A percentile compares a stretch with the other conserved stretches of the same genome.
Evolutionary conservation across 2,888 invertebrate genomes (phyloP).

Genomic region (Leptogaster cylindrica): DNA sequence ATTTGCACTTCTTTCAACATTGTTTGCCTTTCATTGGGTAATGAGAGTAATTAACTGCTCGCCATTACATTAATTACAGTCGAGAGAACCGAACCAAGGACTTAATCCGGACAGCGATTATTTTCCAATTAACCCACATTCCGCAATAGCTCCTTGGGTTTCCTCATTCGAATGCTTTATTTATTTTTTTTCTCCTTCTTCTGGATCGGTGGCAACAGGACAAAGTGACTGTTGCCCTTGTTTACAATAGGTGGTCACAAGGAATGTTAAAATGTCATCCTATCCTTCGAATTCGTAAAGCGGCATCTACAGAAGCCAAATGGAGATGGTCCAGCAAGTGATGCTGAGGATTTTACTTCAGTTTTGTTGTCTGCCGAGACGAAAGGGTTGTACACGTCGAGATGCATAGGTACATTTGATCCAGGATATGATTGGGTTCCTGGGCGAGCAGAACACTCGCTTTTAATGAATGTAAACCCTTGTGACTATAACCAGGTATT

Average conservation of each 20-base stretch:
- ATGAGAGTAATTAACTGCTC: slow-evolving; percentile 36
- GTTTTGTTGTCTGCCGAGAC: too few relatives aligned
- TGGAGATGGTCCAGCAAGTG: slow-evolving; percentile 43
- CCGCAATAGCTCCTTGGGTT: background rate
- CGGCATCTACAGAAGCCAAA: slow-evolving; percentile 39
- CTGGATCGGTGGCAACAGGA: slow-evolving; percentile 13
- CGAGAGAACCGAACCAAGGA: slow-evolving; percentile 23
- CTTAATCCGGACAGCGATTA: slow-evolving; percentile 43
- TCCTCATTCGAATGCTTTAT: background rate
- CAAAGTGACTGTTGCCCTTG: slow-evolving; percentile 17
- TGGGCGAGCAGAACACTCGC: slow-evolving; percentile 12
- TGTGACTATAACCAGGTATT: slow-evolving; percentile 44
- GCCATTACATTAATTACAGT: slow-evolving; percentile 37
- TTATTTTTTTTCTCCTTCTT: background rate
- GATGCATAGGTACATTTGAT: slow-evolving; percentile 34
- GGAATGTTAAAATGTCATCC: slow-evolving; percentile 46
- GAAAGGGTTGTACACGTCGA: background rate
- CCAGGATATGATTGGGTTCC: slow-evolving; percentile 44
- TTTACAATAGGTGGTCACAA: slow-evolving; percentile 45
- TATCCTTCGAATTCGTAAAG: slow-evolving; percentile 41
- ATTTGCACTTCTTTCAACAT: slow-evolving; percentile 21
- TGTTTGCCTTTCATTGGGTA: slow-evolving; percentile 25
- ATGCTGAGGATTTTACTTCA: too few relatives aligned
- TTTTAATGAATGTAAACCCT: slow-evolving; percentile 40
- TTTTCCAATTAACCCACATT: slow-evolving; percentile 45